Percentiles rank a stretch among this genome's conserved stretches.
These are phyloP conservation scores for Amphipyra tragopoginis DNA, from an alignment of 2,888 invertebrate species.

Conservation along the genomic window DNA sequence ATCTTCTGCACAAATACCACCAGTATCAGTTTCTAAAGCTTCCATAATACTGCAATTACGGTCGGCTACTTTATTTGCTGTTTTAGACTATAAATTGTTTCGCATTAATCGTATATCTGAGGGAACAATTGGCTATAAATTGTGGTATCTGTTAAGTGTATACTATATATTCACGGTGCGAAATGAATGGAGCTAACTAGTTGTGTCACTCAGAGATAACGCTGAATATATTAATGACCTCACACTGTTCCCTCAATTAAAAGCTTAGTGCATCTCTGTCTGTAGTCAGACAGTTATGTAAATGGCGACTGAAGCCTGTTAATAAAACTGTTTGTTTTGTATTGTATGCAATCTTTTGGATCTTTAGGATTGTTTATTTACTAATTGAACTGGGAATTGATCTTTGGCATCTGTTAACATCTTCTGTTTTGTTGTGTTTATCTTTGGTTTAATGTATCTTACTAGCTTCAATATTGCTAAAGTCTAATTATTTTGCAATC, in stretches of 20 bases:
- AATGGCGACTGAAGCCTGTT: constrained; percentile 28
- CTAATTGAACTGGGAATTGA: neutral
- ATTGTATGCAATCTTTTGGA: neutral
- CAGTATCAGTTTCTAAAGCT: constrained; percentile 24
- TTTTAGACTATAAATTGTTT: constrained; percentile 50
- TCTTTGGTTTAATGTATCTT: too few species aligned
- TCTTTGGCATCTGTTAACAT: neutral
- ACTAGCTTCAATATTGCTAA: neutral
- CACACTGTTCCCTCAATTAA: constrained; percentile 53
- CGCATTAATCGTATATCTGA: constrained; percentile 52
- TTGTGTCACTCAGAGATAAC: constrained; percentile 53
- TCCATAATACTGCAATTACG: constrained; percentile 15
- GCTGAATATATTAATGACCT: constrained; percentile 47
- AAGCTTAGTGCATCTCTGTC: constrained; percentile 52
- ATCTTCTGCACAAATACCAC: constrained; percentile 13
- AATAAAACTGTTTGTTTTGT: constrained; percentile 45
- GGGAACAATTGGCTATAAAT: constrained; percentile 70
- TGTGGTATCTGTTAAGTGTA: constrained; percentile 43
- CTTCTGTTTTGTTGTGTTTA: too few species aligned
- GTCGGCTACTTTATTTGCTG: constrained; percentile 29
- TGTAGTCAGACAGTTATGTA: constrained; percentile 37
- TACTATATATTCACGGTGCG: constrained; percentile 45
- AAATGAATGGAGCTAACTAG: constrained; percentile 47
- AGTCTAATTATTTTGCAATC: neutral
- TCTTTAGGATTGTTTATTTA: constrained; percentile 23